These are phyloP conservation scores for Eolophus roseicapilla DNA, from an alignment of 2,113 vertebrate genomes.

Conservation along the genomic window DNA sequence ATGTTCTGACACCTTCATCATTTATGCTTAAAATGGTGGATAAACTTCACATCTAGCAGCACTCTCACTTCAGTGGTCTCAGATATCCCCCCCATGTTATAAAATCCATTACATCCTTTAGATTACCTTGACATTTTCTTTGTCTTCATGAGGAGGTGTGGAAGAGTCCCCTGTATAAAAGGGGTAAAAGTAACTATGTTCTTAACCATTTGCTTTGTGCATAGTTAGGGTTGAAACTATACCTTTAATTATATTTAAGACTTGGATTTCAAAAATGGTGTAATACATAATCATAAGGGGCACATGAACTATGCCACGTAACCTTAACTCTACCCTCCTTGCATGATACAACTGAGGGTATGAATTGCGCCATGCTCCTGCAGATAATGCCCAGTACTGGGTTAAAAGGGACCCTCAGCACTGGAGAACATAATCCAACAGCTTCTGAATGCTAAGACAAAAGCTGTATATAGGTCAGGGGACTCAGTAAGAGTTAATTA, in stretches of 20 bases:
- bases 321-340: not conserved
- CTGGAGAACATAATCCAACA: not conserved
- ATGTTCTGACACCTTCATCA: not conserved
- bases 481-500: not conserved
- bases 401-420: not conserved
- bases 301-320: not conserved
- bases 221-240: not conserved
- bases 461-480: not conserved
- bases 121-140: not conserved
- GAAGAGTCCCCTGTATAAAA: not conserved
- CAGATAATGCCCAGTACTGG: not conserved
- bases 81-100: not conserved
- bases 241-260: not conserved
- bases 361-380: not conserved
- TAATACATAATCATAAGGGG: not conserved
- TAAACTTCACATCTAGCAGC: not conserved
- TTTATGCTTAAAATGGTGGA: not conserved
- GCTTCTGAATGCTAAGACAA: not conserved
- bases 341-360: not conserved
- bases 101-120: not conserved
- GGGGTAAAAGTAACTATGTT: not conserved
- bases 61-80: not conserved
- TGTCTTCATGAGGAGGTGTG: not conserved
- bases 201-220: not conserved
- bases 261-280: not conserved